These are phyloP conservation scores for Emydocephalus ijimae DNA, from an alignment of 2,113 vertebrate species.

Conservation along the genomic window DNA sequence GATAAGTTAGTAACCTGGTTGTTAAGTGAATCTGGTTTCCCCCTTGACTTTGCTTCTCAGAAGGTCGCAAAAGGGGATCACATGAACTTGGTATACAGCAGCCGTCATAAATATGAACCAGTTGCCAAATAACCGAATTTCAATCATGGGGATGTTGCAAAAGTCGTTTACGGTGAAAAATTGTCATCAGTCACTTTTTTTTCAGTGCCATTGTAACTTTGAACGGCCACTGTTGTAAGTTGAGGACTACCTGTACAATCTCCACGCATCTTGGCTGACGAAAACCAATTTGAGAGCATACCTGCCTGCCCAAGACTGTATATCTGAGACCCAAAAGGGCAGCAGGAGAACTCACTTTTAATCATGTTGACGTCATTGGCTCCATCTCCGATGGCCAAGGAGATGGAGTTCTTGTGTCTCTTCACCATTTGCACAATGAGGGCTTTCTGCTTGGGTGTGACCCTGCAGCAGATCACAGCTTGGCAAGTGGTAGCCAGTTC, in stretches of 20 bases:
- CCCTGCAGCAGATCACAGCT: slow-evolving; percentile 89
- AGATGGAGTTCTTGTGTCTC: slow-evolving; percentile 77
- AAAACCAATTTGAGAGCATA: neutral
- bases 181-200: too few relatives aligned
- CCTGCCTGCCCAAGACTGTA: neutral
- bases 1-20: too few relatives aligned
- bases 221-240: too few relatives aligned
- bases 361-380: slow-evolving; percentile 98
- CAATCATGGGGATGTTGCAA: too few relatives aligned
- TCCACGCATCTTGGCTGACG: neutral
- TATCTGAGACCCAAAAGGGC: neutral
- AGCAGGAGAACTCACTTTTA: slow-evolving; percentile 80
- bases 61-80: too few relatives aligned
- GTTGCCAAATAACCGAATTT: too few relatives aligned
- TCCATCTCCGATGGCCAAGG: slow-evolving; percentile 87
- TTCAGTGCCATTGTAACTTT: too few relatives aligned
- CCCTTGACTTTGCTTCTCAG: too few relatives aligned
- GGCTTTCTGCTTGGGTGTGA: slow-evolving; percentile 91
- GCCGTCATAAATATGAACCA: too few relatives aligned
- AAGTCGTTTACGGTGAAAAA: too few relatives aligned
- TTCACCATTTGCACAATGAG: slow-evolving; percentile 80
- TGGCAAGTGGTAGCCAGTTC: slow-evolving; percentile 80
- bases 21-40: too few relatives aligned
- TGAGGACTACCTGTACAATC: neutral
- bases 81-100: too few relatives aligned